Percentiles rank a stretch among this genome's conserved stretches.
phyloP scores from a whole-genome alignment of 1,140 invertebrate genomes.

The Drosophila biarmipes region DNA sequence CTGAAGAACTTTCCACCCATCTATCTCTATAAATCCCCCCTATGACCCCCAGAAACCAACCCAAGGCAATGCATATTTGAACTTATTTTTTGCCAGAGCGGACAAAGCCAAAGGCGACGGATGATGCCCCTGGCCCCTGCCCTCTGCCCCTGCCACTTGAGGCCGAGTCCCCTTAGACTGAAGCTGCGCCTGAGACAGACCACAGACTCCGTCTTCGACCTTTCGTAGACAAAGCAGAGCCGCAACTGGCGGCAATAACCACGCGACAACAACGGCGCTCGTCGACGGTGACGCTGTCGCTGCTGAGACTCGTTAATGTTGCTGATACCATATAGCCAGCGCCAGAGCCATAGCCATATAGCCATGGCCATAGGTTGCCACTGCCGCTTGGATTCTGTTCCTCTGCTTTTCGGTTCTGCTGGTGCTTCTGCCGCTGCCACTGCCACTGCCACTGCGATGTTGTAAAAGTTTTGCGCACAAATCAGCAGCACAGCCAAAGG shows the following conservation, averaged over 20 bases:
- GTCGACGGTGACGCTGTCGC: conserved; percentile 70
- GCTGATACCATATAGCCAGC: conserved; percentile 42
- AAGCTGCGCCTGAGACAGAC: conserved; percentile 45
- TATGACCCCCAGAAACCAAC: neutral
- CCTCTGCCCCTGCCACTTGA: conserved; percentile 1
- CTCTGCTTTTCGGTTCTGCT: conserved; percentile 35
- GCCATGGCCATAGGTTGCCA: conserved; percentile 27
- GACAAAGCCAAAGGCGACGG: conserved; percentile 30
- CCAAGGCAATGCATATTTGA: conserved; percentile 51
- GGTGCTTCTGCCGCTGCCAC: conserved; percentile 55
- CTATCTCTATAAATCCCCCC: neutral
- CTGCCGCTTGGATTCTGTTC: conserved; percentile 21
- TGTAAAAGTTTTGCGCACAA: conserved; percentile 81
- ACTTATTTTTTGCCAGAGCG: conserved; percentile 19
- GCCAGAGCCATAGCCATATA: conserved; percentile 35
- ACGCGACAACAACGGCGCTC: conserved; percentile 65
- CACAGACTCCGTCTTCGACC: conserved; percentile 77
- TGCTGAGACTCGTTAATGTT: conserved; percentile 60
- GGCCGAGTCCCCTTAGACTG: conserved; percentile 9
- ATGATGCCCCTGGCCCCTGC: neutral
- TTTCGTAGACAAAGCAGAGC: conserved; percentile 81
- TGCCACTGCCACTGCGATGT: conserved; percentile 68
- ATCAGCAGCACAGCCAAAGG: conserved; percentile 72
- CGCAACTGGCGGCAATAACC: conserved; percentile 61
- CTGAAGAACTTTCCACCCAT: conserved; percentile 20